These are phyloP conservation scores for Ridgeia piscesae DNA, from an alignment of 1,140 invertebrate species.

Conservation along the genomic window DNA sequence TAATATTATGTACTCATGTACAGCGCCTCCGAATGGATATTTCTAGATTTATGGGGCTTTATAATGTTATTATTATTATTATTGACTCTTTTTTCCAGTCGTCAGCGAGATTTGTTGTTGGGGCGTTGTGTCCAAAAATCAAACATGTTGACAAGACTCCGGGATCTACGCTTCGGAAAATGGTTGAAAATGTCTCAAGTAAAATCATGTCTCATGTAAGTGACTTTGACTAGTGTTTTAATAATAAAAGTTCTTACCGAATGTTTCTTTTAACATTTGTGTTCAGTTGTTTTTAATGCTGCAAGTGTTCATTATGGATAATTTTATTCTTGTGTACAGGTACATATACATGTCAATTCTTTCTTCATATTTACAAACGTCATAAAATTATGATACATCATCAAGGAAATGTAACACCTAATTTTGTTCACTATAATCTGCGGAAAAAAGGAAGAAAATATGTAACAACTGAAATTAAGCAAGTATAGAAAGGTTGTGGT, in stretches of 20 bases:
- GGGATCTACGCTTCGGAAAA: background rate
- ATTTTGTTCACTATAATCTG: no score
- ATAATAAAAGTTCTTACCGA: background rate
- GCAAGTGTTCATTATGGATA: no score
- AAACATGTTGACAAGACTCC: conserved; percentile 15
- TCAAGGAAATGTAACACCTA: no score
- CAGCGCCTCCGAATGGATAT: no score
- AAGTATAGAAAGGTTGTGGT: background rate
- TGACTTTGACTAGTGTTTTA: background rate
- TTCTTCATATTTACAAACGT: no score
- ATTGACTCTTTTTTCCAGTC: background rate
- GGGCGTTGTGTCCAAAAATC: conserved; percentile 33
- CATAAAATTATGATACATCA: no score
- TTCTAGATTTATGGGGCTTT: no score
- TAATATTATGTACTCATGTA: no score
- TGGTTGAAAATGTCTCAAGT: background rate
- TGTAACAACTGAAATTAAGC: background rate
- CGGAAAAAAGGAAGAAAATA: background rate
- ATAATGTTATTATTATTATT: no score
- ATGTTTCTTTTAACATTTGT: background rate
- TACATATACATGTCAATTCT: no score
- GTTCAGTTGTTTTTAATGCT: no score
- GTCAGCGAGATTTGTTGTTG: conserved; percentile 23
- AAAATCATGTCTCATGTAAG: conserved; percentile 11
- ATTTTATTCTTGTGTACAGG: no score